Evolutionary conservation across 2,888 invertebrate species (phyloP).

Genomic region (Heliconius charithonia): DNA sequence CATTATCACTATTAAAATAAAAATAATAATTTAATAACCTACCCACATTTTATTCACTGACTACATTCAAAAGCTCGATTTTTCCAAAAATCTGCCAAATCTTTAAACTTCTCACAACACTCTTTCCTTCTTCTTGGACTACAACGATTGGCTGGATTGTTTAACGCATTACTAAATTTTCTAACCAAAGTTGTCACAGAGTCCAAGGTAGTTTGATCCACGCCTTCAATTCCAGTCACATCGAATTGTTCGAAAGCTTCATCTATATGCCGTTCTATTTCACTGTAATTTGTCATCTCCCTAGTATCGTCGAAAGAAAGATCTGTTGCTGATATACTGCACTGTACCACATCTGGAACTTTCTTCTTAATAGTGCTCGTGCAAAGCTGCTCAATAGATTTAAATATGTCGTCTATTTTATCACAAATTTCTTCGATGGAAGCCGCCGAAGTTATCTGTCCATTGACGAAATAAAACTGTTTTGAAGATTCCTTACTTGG

Average conservation of each 20-base stretch:
- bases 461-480: slow-evolving; percentile 65
- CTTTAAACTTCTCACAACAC: slow-evolving; percentile 68
- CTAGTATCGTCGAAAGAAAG: slow-evolving; percentile 72
- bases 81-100: slow-evolving; percentile 74
- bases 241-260: slow-evolving; percentile 70
- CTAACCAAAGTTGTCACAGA: slow-evolving; percentile 73
- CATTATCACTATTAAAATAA: background rate
- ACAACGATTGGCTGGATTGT: slow-evolving; percentile 59
- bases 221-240: slow-evolving; percentile 54
- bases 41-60: slow-evolving; percentile 36
- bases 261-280: slow-evolving; percentile 70
- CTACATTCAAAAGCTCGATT: slow-evolving; percentile 53
- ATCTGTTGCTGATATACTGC: slow-evolving; percentile 68
- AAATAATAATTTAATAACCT: slow-evolving; percentile 19
- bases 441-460: slow-evolving; percentile 67
- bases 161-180: slow-evolving; percentile 67
- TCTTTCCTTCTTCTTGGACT: slow-evolving; percentile 62
- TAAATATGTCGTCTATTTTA: slow-evolving; percentile 72
- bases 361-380: slow-evolving; percentile 60
- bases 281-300: slow-evolving; percentile 57
- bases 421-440: slow-evolving; percentile 73
- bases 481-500: slow-evolving; percentile 55
- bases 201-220: slow-evolving; percentile 57
- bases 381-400: slow-evolving; percentile 70
- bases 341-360: slow-evolving; percentile 65